A percentile compares a stretch with the other conserved stretches of the same genome.
Conservation (phyloP, 2,888 invertebrate species). For the Aethes cnicana region DNA sequence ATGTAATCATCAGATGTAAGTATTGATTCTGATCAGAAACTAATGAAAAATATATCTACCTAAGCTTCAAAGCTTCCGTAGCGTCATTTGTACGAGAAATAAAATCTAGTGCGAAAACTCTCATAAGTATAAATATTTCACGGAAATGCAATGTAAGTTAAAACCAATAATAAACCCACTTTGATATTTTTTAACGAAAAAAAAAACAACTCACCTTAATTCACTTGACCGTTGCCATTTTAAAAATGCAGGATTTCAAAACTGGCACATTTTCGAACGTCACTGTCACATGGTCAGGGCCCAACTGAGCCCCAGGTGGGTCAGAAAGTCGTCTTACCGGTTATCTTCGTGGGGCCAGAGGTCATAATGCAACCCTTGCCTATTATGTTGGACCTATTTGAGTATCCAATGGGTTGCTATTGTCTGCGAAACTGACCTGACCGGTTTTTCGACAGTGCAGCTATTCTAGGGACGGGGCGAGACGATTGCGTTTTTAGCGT, state of each 20-base stretch:
- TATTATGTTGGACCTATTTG: slow-evolving; percentile 81
- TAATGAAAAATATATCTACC: too few species aligned
- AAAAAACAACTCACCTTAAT: not conserved
- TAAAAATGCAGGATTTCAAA: not conserved
- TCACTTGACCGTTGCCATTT: not conserved
- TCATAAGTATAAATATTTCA: too few species aligned
- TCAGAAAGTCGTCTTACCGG: slow-evolving; percentile 81
- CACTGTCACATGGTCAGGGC: slow-evolving; percentile 60
- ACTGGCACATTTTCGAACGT: slow-evolving; percentile 30
- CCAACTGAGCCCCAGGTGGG: slow-evolving; percentile 64
- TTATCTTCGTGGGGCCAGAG: slow-evolving; percentile 70
- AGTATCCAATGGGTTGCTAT: slow-evolving; percentile 77
- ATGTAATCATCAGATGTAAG: too few species aligned
- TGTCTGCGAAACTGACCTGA: slow-evolving; percentile 79
- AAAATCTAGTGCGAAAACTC: too few species aligned
- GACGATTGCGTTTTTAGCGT: too few species aligned
- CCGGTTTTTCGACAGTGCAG: slow-evolving; percentile 64
- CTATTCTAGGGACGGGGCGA: not conserved
- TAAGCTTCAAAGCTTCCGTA: too few species aligned
- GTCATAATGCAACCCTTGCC: slow-evolving; percentile 66
- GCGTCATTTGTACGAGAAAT: too few species aligned
- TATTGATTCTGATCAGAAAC: too few species aligned
- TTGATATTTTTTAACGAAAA: too few species aligned
- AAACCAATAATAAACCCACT: too few species aligned
- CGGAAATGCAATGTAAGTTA: too few species aligned